Base-by-base conservation (phyloP, 92 coral and sea anemone genomes). In the Plumapathes pennacea region DNA sequence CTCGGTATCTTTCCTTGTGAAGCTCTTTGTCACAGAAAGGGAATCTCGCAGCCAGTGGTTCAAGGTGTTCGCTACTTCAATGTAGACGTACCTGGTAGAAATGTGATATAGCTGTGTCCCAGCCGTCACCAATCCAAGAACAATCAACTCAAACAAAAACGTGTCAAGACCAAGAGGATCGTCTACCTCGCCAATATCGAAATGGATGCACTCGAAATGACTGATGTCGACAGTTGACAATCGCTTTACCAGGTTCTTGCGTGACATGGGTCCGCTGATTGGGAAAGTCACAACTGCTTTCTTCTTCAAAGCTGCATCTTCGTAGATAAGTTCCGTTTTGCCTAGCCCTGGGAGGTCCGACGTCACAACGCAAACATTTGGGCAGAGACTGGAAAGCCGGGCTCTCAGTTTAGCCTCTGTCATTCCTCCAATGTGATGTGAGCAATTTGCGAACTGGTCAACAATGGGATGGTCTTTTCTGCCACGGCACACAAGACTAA, bases 261-360 rank as follows among this genome's bases (percentile, higher is more conserved):
- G 81, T 10, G 82, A 76, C n/a, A 86, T 55, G 18, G 88, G 95
- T n/a, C 95, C 95, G 45, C 87, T 86, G 13, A 86, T 76, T 10
- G 89, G 65, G 46, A 86, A 81, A 12, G 69, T 71, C 23, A 71
- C 77, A 26, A 86, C 64, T n/a, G 55, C 67, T 70, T 81, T 86
- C 18, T 54, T 56, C 10, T 68, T 42, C 37, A 56, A 38, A 15
- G 68, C 54, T 22, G 79, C 89, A 50, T 62, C 69, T 29, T 50
- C 45, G 20, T 57, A 58, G 23, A 86, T 82, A 30, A 46, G 25
- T 67, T 86, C 95, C 12, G 95, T 86, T 73, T 86, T 86, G 8
- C 89, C 95, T 45, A 86, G 81, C 11, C 95, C 95, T 1, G 95
- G 95, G 42, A 86, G 59, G 3, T 74, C 80, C n/a, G 95, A 86